Conservation (phyloP, 2,113 vertebrate species). For the Euleptes europaea region DNA sequence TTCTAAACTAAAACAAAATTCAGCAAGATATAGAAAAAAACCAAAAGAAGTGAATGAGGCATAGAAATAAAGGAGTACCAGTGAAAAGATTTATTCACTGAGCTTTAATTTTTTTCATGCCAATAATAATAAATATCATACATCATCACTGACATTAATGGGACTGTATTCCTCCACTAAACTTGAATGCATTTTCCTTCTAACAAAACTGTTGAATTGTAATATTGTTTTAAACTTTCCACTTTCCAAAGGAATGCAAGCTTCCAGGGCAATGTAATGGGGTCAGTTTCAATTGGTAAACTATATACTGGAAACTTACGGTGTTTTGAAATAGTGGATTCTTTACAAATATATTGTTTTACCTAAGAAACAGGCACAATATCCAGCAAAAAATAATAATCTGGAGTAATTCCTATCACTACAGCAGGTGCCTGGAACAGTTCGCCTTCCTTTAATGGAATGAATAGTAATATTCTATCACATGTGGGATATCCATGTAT, state of each 20-base stretch:
- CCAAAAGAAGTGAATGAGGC: not conserved
- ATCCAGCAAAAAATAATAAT: too few relatives aligned
- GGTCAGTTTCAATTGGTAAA: not conserved
- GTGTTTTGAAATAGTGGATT: too few relatives aligned
- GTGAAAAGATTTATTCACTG: not conserved
- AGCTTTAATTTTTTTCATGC: not conserved
- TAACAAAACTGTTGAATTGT: not conserved
- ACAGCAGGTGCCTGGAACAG: too few relatives aligned
- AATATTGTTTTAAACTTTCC: not conserved
- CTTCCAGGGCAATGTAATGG: not conserved
- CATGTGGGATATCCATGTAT: too few relatives aligned
- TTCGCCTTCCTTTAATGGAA: too few relatives aligned
- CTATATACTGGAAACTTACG: not conserved
- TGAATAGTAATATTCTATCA: too few relatives aligned
- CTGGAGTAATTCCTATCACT: too few relatives aligned
- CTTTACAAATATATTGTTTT: too few relatives aligned
- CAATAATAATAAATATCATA: constrained; percentile 2
- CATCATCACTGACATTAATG: not conserved
- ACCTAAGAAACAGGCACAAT: too few relatives aligned
- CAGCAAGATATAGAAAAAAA: not conserved
- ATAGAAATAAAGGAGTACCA: not conserved
- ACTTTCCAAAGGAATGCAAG: not conserved
- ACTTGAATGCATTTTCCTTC: not conserved
- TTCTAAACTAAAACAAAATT: not conserved
- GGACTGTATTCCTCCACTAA: not conserved